Conservation (phyloP, 2,888 invertebrate species). For the Drosophila nr. perissopoda region DNA sequence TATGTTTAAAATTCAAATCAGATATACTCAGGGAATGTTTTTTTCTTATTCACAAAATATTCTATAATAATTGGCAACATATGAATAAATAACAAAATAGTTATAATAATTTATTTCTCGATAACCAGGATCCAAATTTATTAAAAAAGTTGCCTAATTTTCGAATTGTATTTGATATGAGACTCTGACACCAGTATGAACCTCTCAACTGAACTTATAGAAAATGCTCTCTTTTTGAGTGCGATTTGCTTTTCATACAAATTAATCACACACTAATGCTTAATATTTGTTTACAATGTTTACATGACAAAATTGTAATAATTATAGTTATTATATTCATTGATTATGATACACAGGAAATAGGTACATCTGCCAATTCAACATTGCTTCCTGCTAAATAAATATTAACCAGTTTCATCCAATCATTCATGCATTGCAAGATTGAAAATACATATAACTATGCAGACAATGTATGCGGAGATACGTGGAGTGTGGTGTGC, state of each 20-base stretch:
- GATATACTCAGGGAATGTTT: neutral
- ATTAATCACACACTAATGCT: neutral
- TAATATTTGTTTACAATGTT: neutral
- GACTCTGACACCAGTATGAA: neutral
- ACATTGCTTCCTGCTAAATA: neutral
- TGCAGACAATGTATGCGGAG: conserved; percentile 15
- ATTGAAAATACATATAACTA: neutral
- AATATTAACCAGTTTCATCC: conserved; percentile 3
- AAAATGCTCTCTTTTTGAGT: neutral
- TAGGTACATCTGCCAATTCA: neutral
- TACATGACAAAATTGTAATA: no score
- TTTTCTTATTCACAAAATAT: neutral
- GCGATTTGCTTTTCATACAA: neutral
- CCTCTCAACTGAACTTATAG: neutral
- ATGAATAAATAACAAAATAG: neutral
- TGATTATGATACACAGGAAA: conserved; percentile 12
- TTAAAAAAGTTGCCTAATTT: neutral
- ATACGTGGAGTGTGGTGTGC: conserved; percentile 56
- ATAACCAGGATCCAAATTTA: neutral
- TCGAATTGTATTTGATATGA: neutral
- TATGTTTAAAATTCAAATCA: neutral
- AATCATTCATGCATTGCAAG: neutral
- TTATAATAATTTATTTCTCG: neutral
- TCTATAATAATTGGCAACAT: neutral
- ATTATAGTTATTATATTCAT: conserved; percentile 3